A percentile compares a stretch with the other conserved stretches of the same genome.
phyloP scores from a whole-genome alignment of 2,113 vertebrate genomes.

The Phyllopteryx taeniolatus region DNA sequence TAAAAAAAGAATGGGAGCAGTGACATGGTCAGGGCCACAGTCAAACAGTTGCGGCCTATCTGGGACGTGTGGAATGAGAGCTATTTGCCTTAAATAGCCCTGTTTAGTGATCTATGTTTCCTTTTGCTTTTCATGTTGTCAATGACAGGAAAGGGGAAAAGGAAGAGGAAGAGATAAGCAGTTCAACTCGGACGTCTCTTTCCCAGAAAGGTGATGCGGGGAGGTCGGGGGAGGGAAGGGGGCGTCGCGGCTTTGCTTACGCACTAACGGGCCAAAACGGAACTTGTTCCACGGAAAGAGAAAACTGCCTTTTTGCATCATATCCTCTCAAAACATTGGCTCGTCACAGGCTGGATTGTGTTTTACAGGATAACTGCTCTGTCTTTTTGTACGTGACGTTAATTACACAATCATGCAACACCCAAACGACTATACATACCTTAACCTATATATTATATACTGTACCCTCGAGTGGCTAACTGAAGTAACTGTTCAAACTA shows the following conservation, averaged over 20 bases:
- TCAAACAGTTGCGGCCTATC: slow-evolving; percentile 42
- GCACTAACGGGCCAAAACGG: slow-evolving; percentile 52
- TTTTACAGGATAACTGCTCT: background rate
- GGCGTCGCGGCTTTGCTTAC: slow-evolving; percentile 60
- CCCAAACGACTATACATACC: background rate
- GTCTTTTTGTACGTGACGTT: background rate
- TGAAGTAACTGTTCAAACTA: background rate
- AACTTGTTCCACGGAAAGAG: slow-evolving; percentile 58
- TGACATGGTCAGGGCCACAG: slow-evolving; percentile 45
- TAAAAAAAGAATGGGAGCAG: slow-evolving; percentile 25
- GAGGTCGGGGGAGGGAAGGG: slow-evolving; percentile 26
- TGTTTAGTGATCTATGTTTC: slow-evolving; percentile 56
- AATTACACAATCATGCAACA: background rate
- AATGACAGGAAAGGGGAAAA: slow-evolving; percentile 69
- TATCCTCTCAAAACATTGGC: slow-evolving; percentile 26
- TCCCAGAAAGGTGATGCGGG: slow-evolving; percentile 55
- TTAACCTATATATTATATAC: no score
- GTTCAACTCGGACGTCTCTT: slow-evolving; percentile 49
- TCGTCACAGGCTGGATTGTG: slow-evolving; percentile 6
- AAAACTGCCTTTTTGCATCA: slow-evolving; percentile 29
- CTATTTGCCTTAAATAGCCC: slow-evolving; percentile 63
- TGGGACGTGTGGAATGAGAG: slow-evolving; percentile 65
- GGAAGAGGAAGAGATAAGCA: slow-evolving; percentile 65
- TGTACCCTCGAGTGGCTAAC: background rate
- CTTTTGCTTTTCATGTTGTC: slow-evolving; percentile 55